Evolutionary conservation across 2,113 vertebrate species (phyloP), one percentile per base, ranked within the genome.

Genomic region (Scartelaos histophorus): DNA sequence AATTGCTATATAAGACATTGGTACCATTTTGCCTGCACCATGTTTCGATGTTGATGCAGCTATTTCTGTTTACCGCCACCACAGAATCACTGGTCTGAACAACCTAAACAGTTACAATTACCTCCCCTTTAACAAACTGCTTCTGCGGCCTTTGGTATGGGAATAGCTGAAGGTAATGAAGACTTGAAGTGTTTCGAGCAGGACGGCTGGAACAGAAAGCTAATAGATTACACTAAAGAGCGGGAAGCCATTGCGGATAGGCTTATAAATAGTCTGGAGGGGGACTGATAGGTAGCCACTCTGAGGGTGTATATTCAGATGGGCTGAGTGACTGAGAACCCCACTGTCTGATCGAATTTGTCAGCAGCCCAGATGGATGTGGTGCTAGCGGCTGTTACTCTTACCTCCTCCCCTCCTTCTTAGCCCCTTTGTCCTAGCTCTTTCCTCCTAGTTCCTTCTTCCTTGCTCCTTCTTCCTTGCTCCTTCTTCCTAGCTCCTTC

Each of bases 311-410:
- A 46, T 29, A 38, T 1, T 71, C 47, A 17, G 47, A 61, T 19
- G 4, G 13, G 17, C 45, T 34, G 54, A 70, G 43, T 64, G 53
- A 73, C 51, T 38, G 45, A 21, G 38, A 57, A 47, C 17, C 2
- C 3, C 2, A 29, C 7, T 13, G 65, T 78, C 62, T 13, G 13
- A 67, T 78, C 43, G 45, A 67, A 80, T 82, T 69, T 78, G 66
- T 74, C 70, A 75, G 51, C 62, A 15, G 25, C 16, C 43, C 65
- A n/a, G 46, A 35, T 77, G 47, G 69, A 56, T 76, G 68, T 81
- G 67, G 29, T 54, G 24, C 22, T 67, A 35, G 66, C 66, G 24
- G 29, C 65, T 73, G 70, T 79, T 79, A 74, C 38, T 25, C 35
- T 60, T 35, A 2, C 21, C 54, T 35, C 66, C 16, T 12, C 46